phyloP scores from a whole-genome alignment of 1,140 invertebrate genomes.

The Arctopsyche grandis region DNA sequence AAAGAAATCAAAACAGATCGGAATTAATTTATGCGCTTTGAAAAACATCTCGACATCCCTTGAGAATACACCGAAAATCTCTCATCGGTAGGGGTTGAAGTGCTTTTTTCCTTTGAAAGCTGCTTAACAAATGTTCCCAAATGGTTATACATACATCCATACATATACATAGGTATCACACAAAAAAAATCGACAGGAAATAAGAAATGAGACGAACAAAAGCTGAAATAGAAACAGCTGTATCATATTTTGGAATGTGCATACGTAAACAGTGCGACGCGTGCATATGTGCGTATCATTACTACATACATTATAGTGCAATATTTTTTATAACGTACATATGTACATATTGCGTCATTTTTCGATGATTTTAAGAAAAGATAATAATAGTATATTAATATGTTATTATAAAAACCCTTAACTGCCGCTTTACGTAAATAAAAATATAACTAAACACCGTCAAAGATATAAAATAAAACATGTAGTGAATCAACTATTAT shows the following conservation, averaged over 20 bases:
- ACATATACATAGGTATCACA: background rate
- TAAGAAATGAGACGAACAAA: background rate
- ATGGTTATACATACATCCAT: too few relatives aligned
- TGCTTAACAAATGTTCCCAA: background rate
- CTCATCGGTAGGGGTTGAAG: background rate
- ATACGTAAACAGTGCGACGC: background rate
- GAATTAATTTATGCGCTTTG: too few relatives aligned
- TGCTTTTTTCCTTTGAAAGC: slow-evolving; percentile 1
- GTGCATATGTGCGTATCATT: background rate
- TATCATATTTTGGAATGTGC: slow-evolving; percentile 12
- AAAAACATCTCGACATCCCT: too few relatives aligned
- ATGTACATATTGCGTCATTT: too few relatives aligned
- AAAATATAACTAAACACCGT: too few relatives aligned
- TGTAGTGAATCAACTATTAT: too few relatives aligned
- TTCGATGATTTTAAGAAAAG: too few relatives aligned
- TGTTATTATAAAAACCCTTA: too few relatives aligned
- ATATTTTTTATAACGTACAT: too few relatives aligned
- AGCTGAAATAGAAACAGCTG: background rate
- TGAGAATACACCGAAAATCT: background rate
- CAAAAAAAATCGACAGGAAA: slow-evolving; percentile 10
- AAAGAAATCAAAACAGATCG: background rate
- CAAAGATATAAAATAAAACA: too few relatives aligned
- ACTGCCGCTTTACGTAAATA: too few relatives aligned
- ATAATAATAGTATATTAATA: too few relatives aligned
- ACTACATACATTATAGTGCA: background rate